Evolutionary conservation across 92 coral and sea anemone genomes (phyloP), one percentile per base, ranked within the genome.

Genomic region (Epizoanthus stellaris): DNA sequence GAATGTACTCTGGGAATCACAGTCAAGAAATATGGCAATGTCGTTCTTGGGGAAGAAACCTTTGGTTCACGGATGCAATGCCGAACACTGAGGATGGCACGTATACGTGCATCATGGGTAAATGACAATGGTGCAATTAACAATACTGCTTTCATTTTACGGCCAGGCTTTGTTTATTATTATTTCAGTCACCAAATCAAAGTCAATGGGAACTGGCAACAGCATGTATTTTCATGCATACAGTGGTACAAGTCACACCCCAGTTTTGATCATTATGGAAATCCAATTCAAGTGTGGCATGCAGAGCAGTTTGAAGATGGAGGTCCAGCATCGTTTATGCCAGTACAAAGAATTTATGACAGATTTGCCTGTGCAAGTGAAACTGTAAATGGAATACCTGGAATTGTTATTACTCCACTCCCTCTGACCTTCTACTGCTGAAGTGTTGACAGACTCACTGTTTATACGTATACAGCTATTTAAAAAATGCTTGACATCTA

Each of bases 101-200:
- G 93, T 58, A 66, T 86, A 12, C 59, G 63, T 39, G 90, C 93
- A 56, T 70, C 90, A 20, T 90, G 88, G 93, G 82, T 73, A 49
- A 70, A 49, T 73, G 86, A 86, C 21, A 74, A 86, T 54, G 89
- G 89, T 20, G 17, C 19, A 12, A 74, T 89, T 53, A 70, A 89
- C 58, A 14, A 58, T 19, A 58, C 82, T 23, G 42, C 83, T 21
- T 42, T 43, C 6, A 57, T 42, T 40, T 15, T 70, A 54, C 86
- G 93, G 76, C 93, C 93, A 56, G 90, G 93, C 56, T 58, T 73
- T 40, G 89, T 89, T 19, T 47, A 70, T 15, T 83, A 16, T 65
- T 90, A 90, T 75, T 42, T 86, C 80, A 17, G 47, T 19, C 93
- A 90, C 76, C 77, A 74, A 66, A 54, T 90, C 6, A 80, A 59